A percentile compares a stretch with the other conserved stretches of the same genome.
phyloP scores from a whole-genome alignment of 2,113 vertebrate genomes.

The Triplophysa tibetana region DNA sequence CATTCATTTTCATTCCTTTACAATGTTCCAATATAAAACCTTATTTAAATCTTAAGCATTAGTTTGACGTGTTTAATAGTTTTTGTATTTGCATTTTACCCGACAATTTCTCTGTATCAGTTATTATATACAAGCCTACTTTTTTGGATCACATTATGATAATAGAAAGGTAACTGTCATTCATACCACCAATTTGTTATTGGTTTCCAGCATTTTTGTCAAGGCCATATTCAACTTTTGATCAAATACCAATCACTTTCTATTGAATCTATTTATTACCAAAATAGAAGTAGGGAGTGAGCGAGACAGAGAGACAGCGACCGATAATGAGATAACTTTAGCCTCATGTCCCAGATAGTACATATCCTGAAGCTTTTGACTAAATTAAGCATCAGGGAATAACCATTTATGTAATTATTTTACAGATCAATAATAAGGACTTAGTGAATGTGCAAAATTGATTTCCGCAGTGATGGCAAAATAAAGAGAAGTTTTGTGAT shows the following conservation, averaged over 20 bases:
- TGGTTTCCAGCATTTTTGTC: background rate
- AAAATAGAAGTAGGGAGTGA: background rate
- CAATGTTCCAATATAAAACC: no score
- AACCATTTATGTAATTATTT: constrained; percentile 63
- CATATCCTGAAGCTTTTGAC: constrained; percentile 57
- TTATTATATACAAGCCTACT: no score
- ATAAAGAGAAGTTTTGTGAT: background rate
- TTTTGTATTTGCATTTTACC: no score
- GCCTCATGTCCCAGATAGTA: constrained; percentile 65
- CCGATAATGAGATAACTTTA: constrained; percentile 4
- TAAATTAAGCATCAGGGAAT: constrained; percentile 59
- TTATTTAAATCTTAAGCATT: no score
- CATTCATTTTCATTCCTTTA: no score
- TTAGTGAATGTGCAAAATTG: constrained; percentile 16
- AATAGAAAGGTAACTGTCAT: background rate
- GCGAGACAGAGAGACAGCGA: background rate
- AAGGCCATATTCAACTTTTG: background rate
- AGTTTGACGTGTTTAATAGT: no score
- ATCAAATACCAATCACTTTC: background rate
- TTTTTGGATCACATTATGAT: no score
- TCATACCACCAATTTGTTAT: background rate
- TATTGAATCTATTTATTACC: background rate
- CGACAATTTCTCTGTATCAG: no score
- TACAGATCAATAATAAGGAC: constrained; percentile 53
- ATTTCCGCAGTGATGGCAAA: constrained; percentile 3